Base-by-base conservation (phyloP, 2,113 vertebrate species). In the Actenoides lindsayi region DNA sequence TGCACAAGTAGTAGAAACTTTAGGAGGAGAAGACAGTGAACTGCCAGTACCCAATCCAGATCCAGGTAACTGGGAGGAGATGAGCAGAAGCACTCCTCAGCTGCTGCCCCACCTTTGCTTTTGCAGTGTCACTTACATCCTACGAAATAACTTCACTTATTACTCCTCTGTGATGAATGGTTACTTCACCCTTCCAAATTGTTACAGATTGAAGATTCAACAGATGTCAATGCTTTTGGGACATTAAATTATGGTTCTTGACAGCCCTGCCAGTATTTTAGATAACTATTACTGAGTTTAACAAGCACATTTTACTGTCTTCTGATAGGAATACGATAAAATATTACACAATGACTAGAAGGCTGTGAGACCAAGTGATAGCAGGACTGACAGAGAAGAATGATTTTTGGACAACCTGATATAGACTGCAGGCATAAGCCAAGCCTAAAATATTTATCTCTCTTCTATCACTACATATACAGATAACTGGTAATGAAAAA, bases 301-400 rank as follows among this genome's bases (percentile, higher is more conserved):
- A 78, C 0, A 2, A 46, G 37, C 9, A 48, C 13, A 57, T 59
- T 53, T 83, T 62, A 73, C 16, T 57, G 37, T 69, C 41, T 79
- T 92, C 63, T 69, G 39, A 50, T 35, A 73, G 31, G 7, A 74
- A 59, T 81, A 51, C 62, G 9, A n/a, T 63, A 17, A 10, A 87
- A 85, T 59, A 44, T 53, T 69, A 86, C 8, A 74, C n/a, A 18
- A 75, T 24, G 27, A 76, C 62, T 12, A n/a, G 35, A 83, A 77
- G 13, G 4, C 33, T 0, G 0, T 11, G 63, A 81, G n/a, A 73
- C 6, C 1, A 2, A 78, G 35, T 39, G 48, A 65, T 2, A 91
- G 35, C 9, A 89, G 4, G 11, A 46, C 17, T 62, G 39, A 83
- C 0, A 3, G 13, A 89, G 25, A 5, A 74, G 25, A 92, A 70